phyloP scores from a whole-genome alignment of 2,888 invertebrate genomes.

The Polydrusus tereticollis region DNA sequence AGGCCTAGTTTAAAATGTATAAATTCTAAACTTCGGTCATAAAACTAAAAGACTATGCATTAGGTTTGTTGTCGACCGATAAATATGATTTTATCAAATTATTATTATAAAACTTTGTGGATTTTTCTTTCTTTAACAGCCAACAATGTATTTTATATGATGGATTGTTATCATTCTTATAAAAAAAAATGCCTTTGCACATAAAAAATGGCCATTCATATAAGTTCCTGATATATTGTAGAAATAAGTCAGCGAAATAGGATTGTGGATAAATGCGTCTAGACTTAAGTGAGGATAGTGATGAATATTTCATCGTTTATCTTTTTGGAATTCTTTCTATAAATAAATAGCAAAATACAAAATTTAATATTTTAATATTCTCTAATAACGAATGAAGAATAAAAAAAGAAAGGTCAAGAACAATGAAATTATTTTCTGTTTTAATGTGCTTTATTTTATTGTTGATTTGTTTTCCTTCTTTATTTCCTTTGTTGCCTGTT shows the following conservation, averaged over 20 bases:
- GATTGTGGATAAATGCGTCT: background rate
- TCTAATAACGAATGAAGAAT: no score
- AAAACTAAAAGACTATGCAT: background rate
- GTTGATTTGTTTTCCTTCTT: no score
- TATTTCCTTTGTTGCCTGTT: no score
- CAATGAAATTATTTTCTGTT: no score
- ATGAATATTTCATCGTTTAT: background rate
- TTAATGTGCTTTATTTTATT: no score
- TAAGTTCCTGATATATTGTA: background rate
- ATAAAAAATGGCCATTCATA: conserved; percentile 16
- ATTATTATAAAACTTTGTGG: conserved; percentile 16
- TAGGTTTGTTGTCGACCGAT: background rate
- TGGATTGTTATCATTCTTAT: conserved; percentile 14
- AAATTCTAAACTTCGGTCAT: no score
- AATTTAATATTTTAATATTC: no score
- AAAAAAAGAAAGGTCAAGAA: no score
- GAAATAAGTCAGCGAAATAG: conserved; percentile 1
- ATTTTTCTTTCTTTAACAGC: conserved; percentile 15
- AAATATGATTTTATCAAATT: conserved; percentile 16
- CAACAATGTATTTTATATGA: conserved; percentile 3
- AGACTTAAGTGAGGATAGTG: background rate
- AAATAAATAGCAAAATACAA: background rate
- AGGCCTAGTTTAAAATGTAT: no score
- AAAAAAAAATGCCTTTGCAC: conserved; percentile 4
- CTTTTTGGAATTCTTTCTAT: background rate